Evolutionary conservation across 2,797 vertebrate species (phyloP), one percentile per base, ranked within the genome.

Genomic region (Gouania willdenowi): DNA sequence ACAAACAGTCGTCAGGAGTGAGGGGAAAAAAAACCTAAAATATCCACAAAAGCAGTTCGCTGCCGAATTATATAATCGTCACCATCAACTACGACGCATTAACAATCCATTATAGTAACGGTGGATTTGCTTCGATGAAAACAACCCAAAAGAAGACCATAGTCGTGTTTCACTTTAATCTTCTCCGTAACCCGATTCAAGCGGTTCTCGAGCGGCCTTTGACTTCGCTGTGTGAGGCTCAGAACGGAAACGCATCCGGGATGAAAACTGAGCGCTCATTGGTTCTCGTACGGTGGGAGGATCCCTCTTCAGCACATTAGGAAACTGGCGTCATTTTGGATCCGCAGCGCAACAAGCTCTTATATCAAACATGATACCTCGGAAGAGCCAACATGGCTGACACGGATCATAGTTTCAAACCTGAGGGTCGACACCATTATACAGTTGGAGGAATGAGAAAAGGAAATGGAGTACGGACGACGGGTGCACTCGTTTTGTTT

Each of bases 201-300:
- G 79, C 70, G 76, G 39, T 81, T 75, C 79, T 72, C 80, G 51
- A 81, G 71, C 87, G 86, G 88, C 88, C 89, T 88, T 86, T 86
- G 83, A 84, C 77, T 88, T 75, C 67, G 38, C 40, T 70, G 65
- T 74, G 68, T 73, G 79, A 79, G 75, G 22, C 28, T 39, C 2
- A 53, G 62, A 55, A 75, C 71, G 81, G 77, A 82, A 79, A 77
- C 58, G 72, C 70, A 53, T 41, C 16, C 19, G 35, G 22, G 40
- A 59, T 72, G 61, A 78, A 65, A 86, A 75, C 39, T 39, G 32
- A 26, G 4, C 10, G 22, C 50, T 56, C 75, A 88, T 90, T 77
- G 86, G 89, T 31, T 3, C 15, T 10, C 5, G 11, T 3, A 26
- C 14, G 28, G 51, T 73, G 40, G 87, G 88, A 62, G 83, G 85